Evolutionary conservation across 2,888 invertebrate species (phyloP).

Genomic region (Sesia apiformis): DNA sequence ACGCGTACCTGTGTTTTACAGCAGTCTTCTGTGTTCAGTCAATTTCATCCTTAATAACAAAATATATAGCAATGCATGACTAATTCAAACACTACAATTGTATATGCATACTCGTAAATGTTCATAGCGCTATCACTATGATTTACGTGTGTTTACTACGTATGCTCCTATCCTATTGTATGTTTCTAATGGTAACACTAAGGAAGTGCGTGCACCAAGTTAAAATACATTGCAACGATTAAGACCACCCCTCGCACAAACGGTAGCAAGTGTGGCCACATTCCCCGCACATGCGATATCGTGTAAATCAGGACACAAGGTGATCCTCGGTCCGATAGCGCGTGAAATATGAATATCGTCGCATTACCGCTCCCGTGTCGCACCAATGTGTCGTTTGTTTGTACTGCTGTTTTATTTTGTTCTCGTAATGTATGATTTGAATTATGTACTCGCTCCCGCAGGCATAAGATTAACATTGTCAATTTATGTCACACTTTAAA

Average conservation of each 20-base stretch:
- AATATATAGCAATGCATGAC: too few species aligned
- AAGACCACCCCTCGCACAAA: constrained; percentile 16
- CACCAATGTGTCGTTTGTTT: constrained; percentile 19
- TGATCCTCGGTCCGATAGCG: constrained; percentile 50
- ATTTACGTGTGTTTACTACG: background rate
- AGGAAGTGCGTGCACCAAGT: constrained; percentile 1
- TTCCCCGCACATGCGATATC: constrained; percentile 41
- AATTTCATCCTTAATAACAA: too few species aligned
- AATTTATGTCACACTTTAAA: too few species aligned
- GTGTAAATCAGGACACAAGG: constrained; percentile 56
- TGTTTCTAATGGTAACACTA: constrained; percentile 7
- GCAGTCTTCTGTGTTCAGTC: too few species aligned
- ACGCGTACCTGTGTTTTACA: too few species aligned
- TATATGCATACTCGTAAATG: too few species aligned
- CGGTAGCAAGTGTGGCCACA: constrained; percentile 44
- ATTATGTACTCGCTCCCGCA: too few species aligned
- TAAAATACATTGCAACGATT: background rate
- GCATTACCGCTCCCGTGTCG: constrained; percentile 34
- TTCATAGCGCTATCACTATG: background rate
- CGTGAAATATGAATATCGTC: constrained; percentile 60
- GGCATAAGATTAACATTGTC: too few species aligned
- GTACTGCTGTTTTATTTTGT: constrained; percentile 2
- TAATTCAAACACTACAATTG: too few species aligned
- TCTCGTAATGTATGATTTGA: background rate
- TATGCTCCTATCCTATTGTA: background rate